Percentiles rank a stretch among this genome's conserved stretches.
These are phyloP conservation scores for Rallus limicola DNA, from an alignment of 2,113 vertebrate species.

Conservation along the genomic window DNA sequence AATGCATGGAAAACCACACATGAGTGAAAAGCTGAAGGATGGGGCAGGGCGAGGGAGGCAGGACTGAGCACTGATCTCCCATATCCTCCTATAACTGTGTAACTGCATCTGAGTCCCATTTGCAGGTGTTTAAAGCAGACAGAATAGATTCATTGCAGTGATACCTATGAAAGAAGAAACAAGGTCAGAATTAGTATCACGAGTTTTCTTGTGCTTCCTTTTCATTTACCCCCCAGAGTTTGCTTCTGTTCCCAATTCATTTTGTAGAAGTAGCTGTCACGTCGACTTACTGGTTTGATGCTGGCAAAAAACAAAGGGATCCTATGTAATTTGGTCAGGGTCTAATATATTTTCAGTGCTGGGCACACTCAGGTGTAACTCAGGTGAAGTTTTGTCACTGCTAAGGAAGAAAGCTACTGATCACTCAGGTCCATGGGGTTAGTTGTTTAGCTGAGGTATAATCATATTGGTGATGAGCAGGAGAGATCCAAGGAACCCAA, in stretches of 20 bases:
- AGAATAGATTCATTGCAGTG: too few relatives aligned
- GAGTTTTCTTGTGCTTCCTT: neutral
- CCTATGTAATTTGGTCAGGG: neutral
- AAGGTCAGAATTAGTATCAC: neutral
- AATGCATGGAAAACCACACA: neutral
- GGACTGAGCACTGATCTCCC: neutral
- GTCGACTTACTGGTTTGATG: rapidly evolving
- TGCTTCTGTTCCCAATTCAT: neutral
- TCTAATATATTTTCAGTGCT: neutral
- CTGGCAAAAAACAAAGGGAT: neutral
- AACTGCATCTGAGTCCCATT: rapidly evolving
- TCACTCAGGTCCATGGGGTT: neutral
- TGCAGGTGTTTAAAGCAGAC: neutral
- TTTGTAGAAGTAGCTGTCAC: neutral
- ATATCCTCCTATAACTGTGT: too few relatives aligned
- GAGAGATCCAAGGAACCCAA: neutral
- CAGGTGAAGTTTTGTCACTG: neutral
- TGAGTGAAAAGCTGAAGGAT: neutral
- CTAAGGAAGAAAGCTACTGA: neutral
- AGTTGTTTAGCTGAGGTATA: neutral
- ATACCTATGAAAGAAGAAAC: neutral
- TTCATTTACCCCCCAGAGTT: neutral
- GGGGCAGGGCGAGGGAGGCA: neutral
- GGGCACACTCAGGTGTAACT: neutral
- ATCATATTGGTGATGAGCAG: neutral